These are phyloP conservation scores for Leucania comma DNA, from an alignment of 2,888 invertebrate genomes.

Conservation along the genomic window DNA sequence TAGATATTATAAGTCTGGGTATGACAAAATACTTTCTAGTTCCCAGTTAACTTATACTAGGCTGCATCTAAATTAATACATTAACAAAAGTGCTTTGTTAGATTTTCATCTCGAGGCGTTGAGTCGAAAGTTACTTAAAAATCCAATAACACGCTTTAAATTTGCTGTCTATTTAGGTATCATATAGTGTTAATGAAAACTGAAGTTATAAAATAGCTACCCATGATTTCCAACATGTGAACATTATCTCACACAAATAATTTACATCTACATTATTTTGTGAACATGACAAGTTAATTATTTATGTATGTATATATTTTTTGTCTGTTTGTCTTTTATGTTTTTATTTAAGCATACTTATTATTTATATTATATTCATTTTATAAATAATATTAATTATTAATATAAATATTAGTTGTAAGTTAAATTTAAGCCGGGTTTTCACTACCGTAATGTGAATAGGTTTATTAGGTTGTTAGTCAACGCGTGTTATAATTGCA, in stretches of 20 bases:
- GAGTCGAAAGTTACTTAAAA: background rate
- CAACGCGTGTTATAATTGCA: slow-evolving; percentile 83
- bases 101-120: background rate
- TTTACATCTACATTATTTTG: slow-evolving; percentile 8
- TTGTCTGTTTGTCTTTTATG: slow-evolving; percentile 50
- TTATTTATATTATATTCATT: slow-evolving; percentile 56
- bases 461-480: slow-evolving; percentile 68
- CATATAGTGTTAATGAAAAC: too few species aligned
- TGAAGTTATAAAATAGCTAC: too few species aligned
- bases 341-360: slow-evolving; percentile 48
- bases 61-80: background rate
- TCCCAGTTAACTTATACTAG: background rate
- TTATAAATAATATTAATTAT: slow-evolving; percentile 20
- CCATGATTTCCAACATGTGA: slow-evolving; percentile 17
- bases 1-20: too few species aligned
- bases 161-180: too few species aligned
- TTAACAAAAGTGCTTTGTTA: background rate
- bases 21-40: background rate
- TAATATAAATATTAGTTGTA: slow-evolving; percentile 36
- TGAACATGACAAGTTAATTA: slow-evolving; percentile 22
- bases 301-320: slow-evolving; percentile 41
- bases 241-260: slow-evolving; percentile 9
- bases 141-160: background rate
- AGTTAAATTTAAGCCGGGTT: slow-evolving; percentile 40
- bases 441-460: slow-evolving; percentile 65